Base-by-base conservation (phyloP, 2,113 vertebrate genomes). In the Gallinago undulata region DNA sequence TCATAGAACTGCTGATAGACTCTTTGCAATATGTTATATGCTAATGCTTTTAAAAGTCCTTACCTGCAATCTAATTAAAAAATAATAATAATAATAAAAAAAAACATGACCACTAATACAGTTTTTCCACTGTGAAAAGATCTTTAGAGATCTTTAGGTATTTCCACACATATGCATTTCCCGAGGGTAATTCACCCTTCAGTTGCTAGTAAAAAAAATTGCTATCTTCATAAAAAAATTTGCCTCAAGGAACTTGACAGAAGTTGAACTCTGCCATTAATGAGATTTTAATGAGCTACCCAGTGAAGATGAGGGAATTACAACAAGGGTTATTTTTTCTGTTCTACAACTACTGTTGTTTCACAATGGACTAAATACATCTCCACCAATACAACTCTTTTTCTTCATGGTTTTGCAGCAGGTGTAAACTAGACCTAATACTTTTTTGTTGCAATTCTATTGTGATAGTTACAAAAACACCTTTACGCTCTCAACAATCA, bases 251-350 rank as follows among this genome's bases (percentile, higher is more conserved):
- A 97, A 91, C 62, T 83, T 93, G 90, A 88, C 85, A 94, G 85
- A 94, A 97, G 92, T 82, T 70, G 96, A 97, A 97, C 93, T 73
- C 66, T 94, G 91, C 91, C 41, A 95, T 92, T 97, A 97, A 97
- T 93, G 93, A 97, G 93, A 97, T 97, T 98, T 97, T 98, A 98
- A 98, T 97, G 94, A 97, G 87, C 86, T 96, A 59, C 78, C 78
- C 86, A 94, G 73, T 68, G 91, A 97, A 85, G 66, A 78, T 25
- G 74, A 86, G 33, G 39, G 27, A 90, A 72, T 88, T 88, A 74
- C n/a, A 79, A 68, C 2, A 12, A 45, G 23, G 43, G 55, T 30
- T 66, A 5, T 55, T 17, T 18, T 59, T 86, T 79, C 23, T 85
- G 11, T 69, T 83, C 50, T 78, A 76, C 41, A 70, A 5, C 37